Percentiles rank a stretch among this genome's conserved stretches.
Conservation (phyloP, 1,140 invertebrate species). For the Ceratosolen fusciceps region DNA sequence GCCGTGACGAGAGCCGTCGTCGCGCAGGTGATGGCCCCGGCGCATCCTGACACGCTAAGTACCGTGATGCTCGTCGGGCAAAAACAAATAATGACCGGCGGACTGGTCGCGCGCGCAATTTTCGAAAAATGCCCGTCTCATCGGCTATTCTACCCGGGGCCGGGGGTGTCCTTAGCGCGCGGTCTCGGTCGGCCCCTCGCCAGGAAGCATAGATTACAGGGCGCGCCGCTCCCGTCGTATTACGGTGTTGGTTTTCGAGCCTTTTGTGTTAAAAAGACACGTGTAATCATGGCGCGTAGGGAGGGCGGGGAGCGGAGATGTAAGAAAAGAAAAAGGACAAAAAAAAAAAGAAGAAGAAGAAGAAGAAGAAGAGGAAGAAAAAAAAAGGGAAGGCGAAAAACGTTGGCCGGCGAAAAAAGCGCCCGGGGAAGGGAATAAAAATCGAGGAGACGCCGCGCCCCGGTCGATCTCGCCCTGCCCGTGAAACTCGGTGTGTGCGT, state of each 20-base stretch:
- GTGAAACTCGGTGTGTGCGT: too few relatives aligned
- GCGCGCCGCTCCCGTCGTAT: constrained; percentile 67
- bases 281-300: constrained; percentile 67
- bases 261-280: constrained; percentile 73
- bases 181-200: neutral
- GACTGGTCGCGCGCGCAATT: constrained; percentile 59
- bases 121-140: constrained; percentile 70
- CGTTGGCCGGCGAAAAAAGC: constrained; percentile 51
- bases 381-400: too few relatives aligned
- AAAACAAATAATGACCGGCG: constrained; percentile 69
- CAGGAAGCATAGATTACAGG: constrained; percentile 67
- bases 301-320: constrained; percentile 46
- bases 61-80: constrained; percentile 62
- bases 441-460: constrained; percentile 50
- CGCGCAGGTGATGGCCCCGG: constrained; percentile 60
- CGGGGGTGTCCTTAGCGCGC: neutral
- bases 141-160: constrained; percentile 58
- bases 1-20: constrained; percentile 44
- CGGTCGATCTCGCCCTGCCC: constrained; percentile 22
- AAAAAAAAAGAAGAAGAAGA: too few relatives aligned
- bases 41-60: constrained; percentile 62
- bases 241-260: constrained; percentile 74
- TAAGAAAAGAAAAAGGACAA: constrained; percentile 56
- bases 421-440: constrained; percentile 46
- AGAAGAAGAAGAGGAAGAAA: too few relatives aligned